Base-by-base conservation (phyloP, 2,888 invertebrate genomes). In the Orthonevra nobilis region DNA sequence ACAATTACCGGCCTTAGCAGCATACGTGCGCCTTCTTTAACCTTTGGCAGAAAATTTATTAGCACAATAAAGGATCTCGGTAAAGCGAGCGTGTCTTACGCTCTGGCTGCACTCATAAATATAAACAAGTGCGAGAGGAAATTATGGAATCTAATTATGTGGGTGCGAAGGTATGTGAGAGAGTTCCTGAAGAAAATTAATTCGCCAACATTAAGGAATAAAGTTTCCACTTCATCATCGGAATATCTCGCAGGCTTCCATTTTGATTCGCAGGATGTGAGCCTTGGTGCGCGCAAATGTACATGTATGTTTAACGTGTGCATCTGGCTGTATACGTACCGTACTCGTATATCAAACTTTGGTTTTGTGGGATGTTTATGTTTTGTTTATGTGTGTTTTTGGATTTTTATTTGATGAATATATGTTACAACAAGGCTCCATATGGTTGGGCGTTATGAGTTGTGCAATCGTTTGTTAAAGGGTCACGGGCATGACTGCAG, bases 131-230 rank as follows among this genome's bases (percentile, higher is more conserved):
- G 52, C 36, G n/a, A 52, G 2, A 23, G 52, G 34, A 52, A 52
- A 52, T 52, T 52, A 52, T 34, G 32, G 34, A 52, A 52, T 52
- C 34, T 23, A 34, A 48, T 48, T 46, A 40, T 58, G 32, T 42
- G 12, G 58, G n/a, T n/a, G n/a, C n/a, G n/a, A n/a, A n/a, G n/a
- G n/a, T n/a, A n/a, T n/a, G n/a, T n/a, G n/a, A n/a, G n/a, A 7
- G 32, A 44, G 44, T 32, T 58, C 42, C 23, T 58, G 42, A 44
- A 58, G 58, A 58, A 58, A 58, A 58, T 58, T 58, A 42, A 58
- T 58, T 58, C 15, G 2, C 58, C 42, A 42, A 30, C 58, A 44
- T 58, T 58, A 44, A 15, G 58, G 58, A 42, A 42, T 44, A 58
- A 58, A 58, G 58, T 44, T 44, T 44, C 32, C 42, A 44, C 58